These are phyloP conservation scores for Leuctra nigra DNA, from an alignment of 2,888 invertebrate species.

Conservation along the genomic window DNA sequence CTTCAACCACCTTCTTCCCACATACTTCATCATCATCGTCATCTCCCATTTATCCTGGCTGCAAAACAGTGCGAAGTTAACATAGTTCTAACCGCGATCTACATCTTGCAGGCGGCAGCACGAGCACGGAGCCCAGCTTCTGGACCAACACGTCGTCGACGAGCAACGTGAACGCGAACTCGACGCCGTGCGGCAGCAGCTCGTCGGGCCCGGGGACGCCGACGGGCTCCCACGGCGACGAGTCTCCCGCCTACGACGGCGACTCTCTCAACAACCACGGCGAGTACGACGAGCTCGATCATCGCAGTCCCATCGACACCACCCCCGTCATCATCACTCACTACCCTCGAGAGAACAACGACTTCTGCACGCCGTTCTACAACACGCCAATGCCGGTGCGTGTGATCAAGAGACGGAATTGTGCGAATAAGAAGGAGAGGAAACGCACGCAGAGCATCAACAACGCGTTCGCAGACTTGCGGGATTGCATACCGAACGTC, in stretches of 20 bases:
- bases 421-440: slow-evolving; percentile 92
- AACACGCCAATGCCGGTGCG: slow-evolving; percentile 36
- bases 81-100: background rate
- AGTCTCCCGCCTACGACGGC: slow-evolving; percentile 21
- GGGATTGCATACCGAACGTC: slow-evolving; percentile 94
- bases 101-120: background rate
- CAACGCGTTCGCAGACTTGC: slow-evolving; percentile 84
- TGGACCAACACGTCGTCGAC: slow-evolving; percentile 13
- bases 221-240: slow-evolving; percentile 20
- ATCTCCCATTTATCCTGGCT: background rate
- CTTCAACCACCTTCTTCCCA: too few relatives aligned
- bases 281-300: slow-evolving; percentile 10
- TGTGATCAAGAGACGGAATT: slow-evolving; percentile 73
- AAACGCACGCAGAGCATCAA: slow-evolving; percentile 90
- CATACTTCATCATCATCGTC: background rate
- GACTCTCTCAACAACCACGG: slow-evolving; percentile 8
- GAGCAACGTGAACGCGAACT: background rate
- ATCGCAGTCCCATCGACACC: background rate
- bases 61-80: background rate
- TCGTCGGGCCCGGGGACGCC: slow-evolving; percentile 23
- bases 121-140: slow-evolving; percentile 10
- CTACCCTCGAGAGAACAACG: background rate
- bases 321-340: slow-evolving; percentile 15
- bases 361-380: slow-evolving; percentile 18
- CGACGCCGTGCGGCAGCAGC: slow-evolving; percentile 21